Evolutionary conservation across 2,113 vertebrate species (phyloP), one percentile per base, ranked within the genome.

Genomic region (Actenoides lindsayi): DNA sequence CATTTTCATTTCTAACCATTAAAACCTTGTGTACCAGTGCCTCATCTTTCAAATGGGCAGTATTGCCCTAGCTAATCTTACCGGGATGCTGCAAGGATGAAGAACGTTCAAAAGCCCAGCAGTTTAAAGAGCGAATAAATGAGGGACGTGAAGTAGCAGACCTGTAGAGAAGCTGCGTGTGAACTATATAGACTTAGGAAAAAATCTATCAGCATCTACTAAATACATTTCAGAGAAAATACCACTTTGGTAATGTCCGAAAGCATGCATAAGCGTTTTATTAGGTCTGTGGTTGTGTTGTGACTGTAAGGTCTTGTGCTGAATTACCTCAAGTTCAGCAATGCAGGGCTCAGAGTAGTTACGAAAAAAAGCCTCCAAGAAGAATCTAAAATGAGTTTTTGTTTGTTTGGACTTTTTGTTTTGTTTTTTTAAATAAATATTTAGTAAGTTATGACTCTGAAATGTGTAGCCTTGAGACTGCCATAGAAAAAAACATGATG

Each of bases 181-280:
- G 20, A 87, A 19, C 64, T 62, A 13, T 17, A 30, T 8, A 87
- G 60, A 63, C 13, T 48, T 27, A 15, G n/a, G 24, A 67, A 75
- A 85, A 75, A 86, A 81, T 75, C 5, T 83, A 71, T 71, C 51
- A 76, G 33, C n/a, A 71, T 63, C 39, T 83, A 33, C 44, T n/a
- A 81, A 79, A 48, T 86, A 15, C 54, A 82, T 84, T 81, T 89
- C 35, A 54, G 50, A 69, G 59, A 79, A 78, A 90, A 91, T 79
- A 13, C 11, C n/a, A 5, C 16, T 94, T 93, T 77, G 94, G 39
- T 50, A 70, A 69, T 82, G 44, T 74, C 57, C 81, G 63, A 70
- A 77, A 77, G 27, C 48, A 44, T 13, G 19, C 91, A 27, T 70
- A 83, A 91, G 44, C 46, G 19, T 92, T 94, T 93, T 73, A 69